Evolutionary conservation across 2,113 vertebrate genomes (phyloP), one percentile per base, ranked within the genome.

Genomic region (Anthoscopus minutus): DNA sequence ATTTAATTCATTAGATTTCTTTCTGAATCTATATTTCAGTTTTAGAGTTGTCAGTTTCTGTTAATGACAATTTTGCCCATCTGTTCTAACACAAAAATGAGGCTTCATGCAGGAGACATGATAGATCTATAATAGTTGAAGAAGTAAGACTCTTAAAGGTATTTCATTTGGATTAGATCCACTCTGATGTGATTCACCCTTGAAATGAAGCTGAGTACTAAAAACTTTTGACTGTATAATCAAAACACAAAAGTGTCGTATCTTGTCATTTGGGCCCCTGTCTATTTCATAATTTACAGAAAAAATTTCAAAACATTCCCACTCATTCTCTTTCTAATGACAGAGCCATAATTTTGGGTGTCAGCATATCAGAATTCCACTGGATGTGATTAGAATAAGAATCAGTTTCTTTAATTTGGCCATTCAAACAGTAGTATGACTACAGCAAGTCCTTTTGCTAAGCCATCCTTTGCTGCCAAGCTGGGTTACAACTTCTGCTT

Each of bases 21-120:
- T 98, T 98, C 98, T 96, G 97, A 96, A 98, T 98, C 98, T 98
- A 98, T 98, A 98, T 98, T 98, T 98, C 98, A 98, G 98, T 98
- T 98, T 98, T 98, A 98, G 98, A 97, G 98, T 98, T 98, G 98
- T 98, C 98, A 98, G 97, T 98, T 98, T 98, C 97, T 97, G 98
- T 98, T 98, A 98, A 98, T 98, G 98, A 98, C 98, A 98, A 98
- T 98, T 98, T 98, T 97, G 97, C 96, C 98, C 98, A 98, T 98
- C 98, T 98, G 98, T 98, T 98, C 98, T 97, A 93, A 96, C 96
- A 97, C 44, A 97, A 97, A 97, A 98, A 98, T 95, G 97, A 98
- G 97, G 96, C 98, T 97, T 96, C 97, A 96, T 91, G 97, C 96
- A 60, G 94, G 94, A 96, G 97, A 98, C 94, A 97, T 97, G 98